Evolutionary conservation across 2,113 vertebrate genomes (phyloP).

Genomic region (Hippocampus abdominalis): DNA sequence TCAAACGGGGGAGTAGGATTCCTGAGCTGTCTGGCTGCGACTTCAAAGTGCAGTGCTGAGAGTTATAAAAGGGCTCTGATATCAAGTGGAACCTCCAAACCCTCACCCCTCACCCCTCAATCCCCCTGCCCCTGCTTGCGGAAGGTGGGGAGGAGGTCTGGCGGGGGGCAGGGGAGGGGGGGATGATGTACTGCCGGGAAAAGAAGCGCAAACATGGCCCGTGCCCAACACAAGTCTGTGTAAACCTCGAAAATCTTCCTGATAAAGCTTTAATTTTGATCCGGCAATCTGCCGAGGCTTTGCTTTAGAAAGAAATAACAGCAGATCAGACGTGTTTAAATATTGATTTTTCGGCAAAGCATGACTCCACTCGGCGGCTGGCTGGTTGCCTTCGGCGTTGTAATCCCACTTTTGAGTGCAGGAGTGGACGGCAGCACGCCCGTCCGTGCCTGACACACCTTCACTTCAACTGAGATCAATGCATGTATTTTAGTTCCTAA

Average conservation of each 20-base stretch:
- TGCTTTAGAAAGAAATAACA: constrained; percentile 28
- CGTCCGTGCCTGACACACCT: constrained; percentile 11
- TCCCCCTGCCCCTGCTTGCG: constrained; percentile 43
- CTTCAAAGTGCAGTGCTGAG: constrained; percentile 73
- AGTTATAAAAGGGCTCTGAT: constrained; percentile 75
- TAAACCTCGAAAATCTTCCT: constrained; percentile 18
- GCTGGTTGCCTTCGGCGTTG: constrained; percentile 11
- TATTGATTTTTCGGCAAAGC: constrained; percentile 41
- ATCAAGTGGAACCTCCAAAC: constrained; percentile 67
- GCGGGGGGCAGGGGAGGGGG: background rate
- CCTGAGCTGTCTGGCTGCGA: constrained; percentile 73
- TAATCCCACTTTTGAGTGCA: constrained; percentile 15
- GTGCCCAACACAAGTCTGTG: constrained; percentile 9
- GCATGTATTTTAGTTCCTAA: background rate
- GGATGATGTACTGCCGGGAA: background rate
- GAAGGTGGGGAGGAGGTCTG: constrained; percentile 36
- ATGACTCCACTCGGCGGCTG: constrained; percentile 29
- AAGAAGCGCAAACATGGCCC: constrained; percentile 10
- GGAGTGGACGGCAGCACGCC: constrained; percentile 20
- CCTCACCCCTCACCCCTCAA: constrained; percentile 48
- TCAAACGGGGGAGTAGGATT: constrained; percentile 71
- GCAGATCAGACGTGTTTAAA: constrained; percentile 45
- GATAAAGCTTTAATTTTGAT: constrained; percentile 17
- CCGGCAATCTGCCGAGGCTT: constrained; percentile 13
- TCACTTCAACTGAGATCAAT: background rate